Base-by-base conservation (phyloP, 2,888 invertebrate species). In the Andrena minutula region DNA sequence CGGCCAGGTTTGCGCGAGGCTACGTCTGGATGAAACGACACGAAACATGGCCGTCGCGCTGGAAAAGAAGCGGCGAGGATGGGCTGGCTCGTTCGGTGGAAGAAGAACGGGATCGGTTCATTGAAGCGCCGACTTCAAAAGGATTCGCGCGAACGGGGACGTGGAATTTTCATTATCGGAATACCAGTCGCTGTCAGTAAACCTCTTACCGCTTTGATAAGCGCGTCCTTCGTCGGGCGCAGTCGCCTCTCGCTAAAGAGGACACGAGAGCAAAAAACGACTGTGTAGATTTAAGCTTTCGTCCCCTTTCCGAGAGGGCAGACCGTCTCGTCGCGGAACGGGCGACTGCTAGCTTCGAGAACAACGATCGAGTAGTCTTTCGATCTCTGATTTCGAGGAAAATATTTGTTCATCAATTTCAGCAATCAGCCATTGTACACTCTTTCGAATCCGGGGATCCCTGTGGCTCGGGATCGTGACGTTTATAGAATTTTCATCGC, bases 101-200 rank as follows among this genome's bases (percentile, higher is more conserved):
- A 32, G 61, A 75, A 72, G 70, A 64, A 75, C 61, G 65, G 47
- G 32, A 74, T 73, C 72, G 75, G 75, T 71, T 78, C 84, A 75
- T 77, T 74, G 75, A 74, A 76, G 75, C 41, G 70, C 58, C 68
- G 79, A 70, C 79, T 77, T 84, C 84, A 84, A 80, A 81, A 85
- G 83, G 75, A 84, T 84, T 64, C 78, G 71, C 75, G 75, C 64
- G 81, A 83, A 84, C 61, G 64, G 70, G 56, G 75, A 78, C 75
- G 80, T 79, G 84, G 81, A 81, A 78, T 85, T 85, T 85, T 83
- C 83, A 84, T 84, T 85, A 84, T 85, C 83, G 83, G 80, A 75
- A 84, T 80, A 84, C 73, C 78, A 71, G 75, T 74, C 76, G 64
- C 63, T 76, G 73, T 76, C 72, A 76, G 83, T 79, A 83, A 83